These are phyloP conservation scores for Cosmopolites sordidus DNA, from an alignment of 2,888 invertebrate genomes.

Conservation along the genomic window DNA sequence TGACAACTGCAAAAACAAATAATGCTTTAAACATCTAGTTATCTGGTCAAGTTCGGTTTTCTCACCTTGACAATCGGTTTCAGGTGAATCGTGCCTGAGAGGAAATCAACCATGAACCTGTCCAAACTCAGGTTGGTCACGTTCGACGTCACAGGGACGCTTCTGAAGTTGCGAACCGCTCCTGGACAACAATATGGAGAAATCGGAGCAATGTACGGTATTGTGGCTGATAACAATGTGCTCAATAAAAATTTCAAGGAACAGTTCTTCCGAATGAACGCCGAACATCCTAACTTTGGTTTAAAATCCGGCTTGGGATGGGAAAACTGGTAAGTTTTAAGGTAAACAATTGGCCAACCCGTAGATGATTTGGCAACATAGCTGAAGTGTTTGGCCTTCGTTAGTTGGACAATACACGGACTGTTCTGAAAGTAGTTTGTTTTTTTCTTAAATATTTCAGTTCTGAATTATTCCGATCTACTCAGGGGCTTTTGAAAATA, in stretches of 20 bases:
- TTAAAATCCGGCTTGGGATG: constrained; percentile 62
- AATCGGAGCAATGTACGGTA: constrained; percentile 66
- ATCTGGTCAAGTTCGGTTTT: too few relatives aligned
- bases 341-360: constrained; percentile 56
- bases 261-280: constrained; percentile 61
- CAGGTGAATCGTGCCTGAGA: too few relatives aligned
- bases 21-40: too few relatives aligned
- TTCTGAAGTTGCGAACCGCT: constrained; percentile 65
- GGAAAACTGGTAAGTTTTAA: constrained; percentile 61
- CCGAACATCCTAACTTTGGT: constrained; percentile 79
- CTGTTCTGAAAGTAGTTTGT: background rate
- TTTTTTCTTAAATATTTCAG: too few relatives aligned
- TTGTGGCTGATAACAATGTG: constrained; percentile 56
- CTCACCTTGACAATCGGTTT: too few relatives aligned
- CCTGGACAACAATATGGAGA: constrained; percentile 58
- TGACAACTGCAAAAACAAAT: too few relatives aligned
- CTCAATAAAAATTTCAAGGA: constrained; percentile 59
- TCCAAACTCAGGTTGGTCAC: constrained; percentile 65
- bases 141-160: constrained; percentile 84
- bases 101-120: constrained; percentile 45
- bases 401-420: background rate
- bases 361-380: too few relatives aligned
- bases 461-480: too few relatives aligned
- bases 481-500: too few relatives aligned
- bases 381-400: background rate